Percentiles rank a stretch among this genome's conserved stretches.
Conservation (phyloP, 2,797 vertebrate species). For the Microtus agrestis region DNA sequence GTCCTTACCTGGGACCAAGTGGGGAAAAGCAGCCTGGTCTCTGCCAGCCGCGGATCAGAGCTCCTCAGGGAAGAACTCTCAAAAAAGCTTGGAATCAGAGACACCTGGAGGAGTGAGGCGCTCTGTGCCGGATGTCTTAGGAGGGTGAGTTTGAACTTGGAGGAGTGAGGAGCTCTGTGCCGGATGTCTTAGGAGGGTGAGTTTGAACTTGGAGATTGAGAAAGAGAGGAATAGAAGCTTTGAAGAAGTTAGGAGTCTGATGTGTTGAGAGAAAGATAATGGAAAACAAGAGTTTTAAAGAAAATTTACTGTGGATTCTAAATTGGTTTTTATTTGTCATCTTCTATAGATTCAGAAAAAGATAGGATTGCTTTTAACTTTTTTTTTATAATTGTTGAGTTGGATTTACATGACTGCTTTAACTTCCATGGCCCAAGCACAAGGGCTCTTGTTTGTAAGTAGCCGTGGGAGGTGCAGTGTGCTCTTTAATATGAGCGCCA, state of each 20-base stretch:
- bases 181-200: constrained; percentile 35
- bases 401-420: constrained; percentile 10
- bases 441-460: neutral
- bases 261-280: constrained; percentile 1
- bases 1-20: neutral
- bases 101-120: neutral
- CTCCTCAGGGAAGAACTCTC: neutral
- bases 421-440: neutral
- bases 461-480: neutral
- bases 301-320: neutral
- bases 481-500: neutral
- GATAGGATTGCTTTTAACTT: neutral
- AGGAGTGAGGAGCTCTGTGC: neutral
- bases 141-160: constrained; percentile 2
- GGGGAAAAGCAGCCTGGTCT: neutral
- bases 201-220: neutral
- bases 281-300: constrained; percentile 1
- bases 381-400: neutral
- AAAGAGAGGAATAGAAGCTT: constrained; percentile 27
- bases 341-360: constrained; percentile 50
- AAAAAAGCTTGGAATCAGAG: neutral
- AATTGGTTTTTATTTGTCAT: constrained; percentile 9
- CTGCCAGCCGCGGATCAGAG: neutral
- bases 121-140: constrained; percentile 21
- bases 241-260: neutral